A percentile compares a stretch with the other conserved stretches of the same genome.
phyloP scores from a whole-genome alignment of 1,140 invertebrate species.

The Megathymus violae region DNA sequence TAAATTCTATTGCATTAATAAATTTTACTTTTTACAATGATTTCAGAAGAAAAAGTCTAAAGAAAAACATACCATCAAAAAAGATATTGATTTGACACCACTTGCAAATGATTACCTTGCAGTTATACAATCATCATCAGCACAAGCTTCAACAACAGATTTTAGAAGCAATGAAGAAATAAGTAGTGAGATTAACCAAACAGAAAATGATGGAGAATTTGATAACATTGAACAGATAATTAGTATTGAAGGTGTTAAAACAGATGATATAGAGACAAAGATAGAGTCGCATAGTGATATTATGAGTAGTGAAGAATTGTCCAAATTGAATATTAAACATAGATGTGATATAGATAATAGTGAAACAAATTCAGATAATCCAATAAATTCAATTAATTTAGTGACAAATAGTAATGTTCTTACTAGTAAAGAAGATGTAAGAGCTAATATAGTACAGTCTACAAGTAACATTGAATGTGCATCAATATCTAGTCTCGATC shows the following conservation, averaged over 20 bases:
- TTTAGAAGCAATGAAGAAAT: background rate
- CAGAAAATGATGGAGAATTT: background rate
- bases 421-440: background rate
- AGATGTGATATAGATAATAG: background rate
- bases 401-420: background rate
- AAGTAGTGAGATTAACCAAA: background rate
- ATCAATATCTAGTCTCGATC: background rate
- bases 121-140: slow-evolving; percentile 10
- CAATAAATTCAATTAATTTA: too few species aligned
- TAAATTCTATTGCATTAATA: background rate
- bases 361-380: background rate
- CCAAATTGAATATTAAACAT: background rate
- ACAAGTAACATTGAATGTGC: background rate
- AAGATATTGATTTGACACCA: slow-evolving; percentile 17
- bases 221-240: background rate
- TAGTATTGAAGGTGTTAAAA: background rate
- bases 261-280: background rate
- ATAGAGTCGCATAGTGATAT: background rate
- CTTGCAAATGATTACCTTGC: slow-evolving; percentile 16
- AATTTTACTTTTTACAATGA: slow-evolving; percentile 1
- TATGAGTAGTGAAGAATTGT: background rate
- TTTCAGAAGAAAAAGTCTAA: slow-evolving; percentile 67
- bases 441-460: background rate
- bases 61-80: slow-evolving; percentile 42
- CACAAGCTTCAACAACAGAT: too few species aligned